Conservation (phyloP, 2,113 vertebrate species). For the Lepus americanus region DNA sequence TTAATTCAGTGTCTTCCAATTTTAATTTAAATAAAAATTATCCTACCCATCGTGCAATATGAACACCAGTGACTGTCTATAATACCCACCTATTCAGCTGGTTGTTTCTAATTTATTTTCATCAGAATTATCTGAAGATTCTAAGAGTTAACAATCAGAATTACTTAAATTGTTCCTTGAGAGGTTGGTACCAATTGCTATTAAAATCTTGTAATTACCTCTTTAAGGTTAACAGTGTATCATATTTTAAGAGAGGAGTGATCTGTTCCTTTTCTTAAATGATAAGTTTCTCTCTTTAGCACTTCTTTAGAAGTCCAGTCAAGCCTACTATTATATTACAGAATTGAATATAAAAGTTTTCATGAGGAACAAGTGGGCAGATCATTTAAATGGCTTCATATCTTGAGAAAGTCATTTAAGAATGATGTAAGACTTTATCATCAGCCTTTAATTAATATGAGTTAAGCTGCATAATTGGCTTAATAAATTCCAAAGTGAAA, state of each 20-base stretch:
- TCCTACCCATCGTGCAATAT: background rate
- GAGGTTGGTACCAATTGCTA: background rate
- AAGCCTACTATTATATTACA: slow-evolving; percentile 12
- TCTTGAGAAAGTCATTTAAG: background rate
- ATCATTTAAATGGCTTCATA: slow-evolving; percentile 11
- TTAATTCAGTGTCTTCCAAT: background rate
- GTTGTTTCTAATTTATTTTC: slow-evolving; percentile 53
- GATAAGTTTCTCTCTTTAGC: background rate
- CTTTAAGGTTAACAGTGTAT: background rate
- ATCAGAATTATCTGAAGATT: slow-evolving; percentile 32
- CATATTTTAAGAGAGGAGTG: background rate
- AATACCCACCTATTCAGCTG: background rate
- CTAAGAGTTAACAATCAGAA: background rate
- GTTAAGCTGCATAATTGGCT: slow-evolving; percentile 30
- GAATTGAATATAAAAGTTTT: background rate
- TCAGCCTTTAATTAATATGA: slow-evolving; percentile 9
- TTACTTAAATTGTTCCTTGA: slow-evolving; percentile 30
- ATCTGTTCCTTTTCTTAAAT: slow-evolving; percentile 30
- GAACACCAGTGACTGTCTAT: background rate
- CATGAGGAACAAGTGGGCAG: background rate
- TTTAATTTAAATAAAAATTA: background rate
- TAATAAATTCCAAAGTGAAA: slow-evolving; percentile 48
- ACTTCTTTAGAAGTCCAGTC: background rate
- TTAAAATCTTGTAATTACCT: background rate
- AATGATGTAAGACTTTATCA: background rate